Percentiles rank a stretch among this genome's conserved stretches.
Evolutionary conservation across 1,140 invertebrate species (phyloP).

Genomic region (Colletes latitarsis): DNA sequence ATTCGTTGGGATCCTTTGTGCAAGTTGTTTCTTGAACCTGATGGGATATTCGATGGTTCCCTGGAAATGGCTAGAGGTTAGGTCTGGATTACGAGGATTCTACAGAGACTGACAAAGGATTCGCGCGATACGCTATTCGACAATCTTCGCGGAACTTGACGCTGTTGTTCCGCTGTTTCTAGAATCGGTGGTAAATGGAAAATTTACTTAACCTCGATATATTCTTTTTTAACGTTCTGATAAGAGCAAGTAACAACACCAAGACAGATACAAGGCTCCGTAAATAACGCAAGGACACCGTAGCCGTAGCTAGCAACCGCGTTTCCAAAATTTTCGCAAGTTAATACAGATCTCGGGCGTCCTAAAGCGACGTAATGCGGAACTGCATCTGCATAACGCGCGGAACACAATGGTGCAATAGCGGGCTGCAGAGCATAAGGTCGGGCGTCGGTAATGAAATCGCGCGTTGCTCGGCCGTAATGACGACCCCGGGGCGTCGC

Average conservation of each 20-base stretch:
- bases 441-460: slow-evolving; percentile 58
- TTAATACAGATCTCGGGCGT: slow-evolving; percentile 49
- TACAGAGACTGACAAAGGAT: too few species aligned
- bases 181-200: too few species aligned
- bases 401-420: slow-evolving; percentile 49
- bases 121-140: too few species aligned
- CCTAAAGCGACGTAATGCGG: slow-evolving; percentile 19
- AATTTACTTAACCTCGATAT: too few species aligned
- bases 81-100: too few species aligned
- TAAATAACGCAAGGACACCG: background rate
- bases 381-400: slow-evolving; percentile 55
- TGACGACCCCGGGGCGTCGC: slow-evolving; percentile 45
- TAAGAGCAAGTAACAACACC: background rate
- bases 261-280: background rate
- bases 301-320: background rate
- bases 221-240: too few species aligned
- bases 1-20: background rate
- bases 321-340: slow-evolving; percentile 46
- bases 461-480: slow-evolving; percentile 45
- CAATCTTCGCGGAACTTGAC: too few species aligned
- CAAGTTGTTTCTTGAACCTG: background rate
- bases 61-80: too few species aligned
- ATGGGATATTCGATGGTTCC: background rate
- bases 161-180: too few species aligned
- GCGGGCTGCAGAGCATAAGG: slow-evolving; percentile 21